A percentile compares a stretch with the other conserved stretches of the same genome.
Evolutionary conservation across 2,888 invertebrate genomes (phyloP).

Genomic region (Noctua janthina): DNA sequence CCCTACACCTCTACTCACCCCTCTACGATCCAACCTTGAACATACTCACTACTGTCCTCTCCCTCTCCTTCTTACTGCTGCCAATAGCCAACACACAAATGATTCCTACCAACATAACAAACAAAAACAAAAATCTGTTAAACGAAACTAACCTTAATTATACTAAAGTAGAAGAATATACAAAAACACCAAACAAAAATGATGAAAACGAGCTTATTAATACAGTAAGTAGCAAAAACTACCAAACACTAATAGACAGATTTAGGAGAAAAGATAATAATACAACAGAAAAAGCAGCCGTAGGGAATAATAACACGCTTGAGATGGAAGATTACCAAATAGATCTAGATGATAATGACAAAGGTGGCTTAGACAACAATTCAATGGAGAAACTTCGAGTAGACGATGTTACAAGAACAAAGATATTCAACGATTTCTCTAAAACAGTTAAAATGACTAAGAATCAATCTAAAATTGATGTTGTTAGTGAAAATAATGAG

Average conservation of each 20-base stretch:
- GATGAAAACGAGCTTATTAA: slow-evolving; percentile 65
- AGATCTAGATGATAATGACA: slow-evolving; percentile 53
- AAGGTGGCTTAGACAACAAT: slow-evolving; percentile 67
- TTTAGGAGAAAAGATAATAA: slow-evolving; percentile 79
- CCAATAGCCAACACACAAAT: slow-evolving; percentile 80
- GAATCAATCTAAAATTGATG: slow-evolving; percentile 48
- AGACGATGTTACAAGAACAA: slow-evolving; percentile 82
- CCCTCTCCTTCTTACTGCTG: slow-evolving; percentile 74
- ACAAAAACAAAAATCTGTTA: slow-evolving; percentile 50
- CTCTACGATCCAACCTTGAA: slow-evolving; percentile 81
- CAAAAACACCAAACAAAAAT: slow-evolving; percentile 51
- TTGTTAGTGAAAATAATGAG: slow-evolving; percentile 45
- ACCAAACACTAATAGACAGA: slow-evolving; percentile 80
- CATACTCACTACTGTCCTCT: slow-evolving; percentile 73
- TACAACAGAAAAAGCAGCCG: slow-evolving; percentile 28
- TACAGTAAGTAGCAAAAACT: slow-evolving; percentile 72
- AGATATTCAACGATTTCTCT: slow-evolving; percentile 85
- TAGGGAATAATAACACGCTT: slow-evolving; percentile 45
- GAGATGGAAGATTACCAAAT: slow-evolving; percentile 56
- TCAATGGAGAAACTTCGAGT: slow-evolving; percentile 83
- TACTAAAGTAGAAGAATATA: slow-evolving; percentile 53
- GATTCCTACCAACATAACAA: slow-evolving; percentile 64
- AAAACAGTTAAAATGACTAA: slow-evolving; percentile 81
- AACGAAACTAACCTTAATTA: slow-evolving; percentile 50
- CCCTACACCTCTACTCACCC: slow-evolving; percentile 82